Evolutionary conservation across 2,113 vertebrate species (phyloP), one percentile per base, ranked within the genome.

Genomic region (Coryphaenoides rupestris): DNA sequence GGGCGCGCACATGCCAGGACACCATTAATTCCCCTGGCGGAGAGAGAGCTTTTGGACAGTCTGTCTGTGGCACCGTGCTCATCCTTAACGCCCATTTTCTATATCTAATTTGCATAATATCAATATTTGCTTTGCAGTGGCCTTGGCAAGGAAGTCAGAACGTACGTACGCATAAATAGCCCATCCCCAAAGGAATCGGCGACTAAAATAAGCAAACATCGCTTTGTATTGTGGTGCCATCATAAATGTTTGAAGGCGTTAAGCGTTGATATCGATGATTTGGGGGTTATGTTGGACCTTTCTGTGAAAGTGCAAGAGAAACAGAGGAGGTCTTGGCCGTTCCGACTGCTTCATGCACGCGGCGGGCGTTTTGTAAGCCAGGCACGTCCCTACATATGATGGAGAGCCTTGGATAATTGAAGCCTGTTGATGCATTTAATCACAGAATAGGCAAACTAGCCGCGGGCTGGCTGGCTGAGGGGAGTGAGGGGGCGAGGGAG

Each of bases 31-130:
- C 33, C 6, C 33, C 33, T 77, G 79, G 66, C 60, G 65, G 61
- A 77, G 81, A 85, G 68, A 66, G 77, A 73, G 81, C 68, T 49
- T 63, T 67, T 69, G 79, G 74, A 68, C 2, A 22, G n/a, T n/a
- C n/a, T 82, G 74, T 80, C 72, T 66, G 40, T 72, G 69, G 77
- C 33, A 7, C 33, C 13, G 9, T 63, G 54, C 50, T 59, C 66
- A 71, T 80, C 73, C 70, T 63, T 63, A 45, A 63, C 17, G 24
- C 75, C 79, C 59, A 63, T 77, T 77, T 77, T 65, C 58, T 61
- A 12, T 61, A n/a, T 4, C 12, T 69, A 84, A n/a, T 85, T 85
- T 84, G 84, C 85, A 87, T 83, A 84, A 81, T 84, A 76, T 77
- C 70, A 73, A 67, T n/a, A n/a, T 80, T 85, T 80, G 69, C 71